Evolutionary conservation across 2,797 vertebrate species (phyloP), one percentile per base, ranked within the genome.

Genomic region (Salmo trutta): DNA sequence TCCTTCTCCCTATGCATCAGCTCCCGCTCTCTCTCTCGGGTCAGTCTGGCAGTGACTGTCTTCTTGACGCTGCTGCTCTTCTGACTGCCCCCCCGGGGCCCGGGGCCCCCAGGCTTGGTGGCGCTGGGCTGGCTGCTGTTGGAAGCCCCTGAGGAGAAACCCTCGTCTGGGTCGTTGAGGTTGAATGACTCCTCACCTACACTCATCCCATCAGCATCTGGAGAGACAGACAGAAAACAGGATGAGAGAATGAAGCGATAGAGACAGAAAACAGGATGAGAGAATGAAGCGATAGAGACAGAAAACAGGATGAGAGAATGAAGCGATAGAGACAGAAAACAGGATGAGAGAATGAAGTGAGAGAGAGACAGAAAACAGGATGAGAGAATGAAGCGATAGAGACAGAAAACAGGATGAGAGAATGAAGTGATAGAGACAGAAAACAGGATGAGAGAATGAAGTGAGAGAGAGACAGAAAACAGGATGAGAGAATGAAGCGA

Each of bases 91-190:
- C 90, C 95, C 65, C 70, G 91, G 71, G 88, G 88, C 53, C 89
- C 90, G 67, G 79, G 41, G 4, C 86, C 91, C 77, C 95, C 82
- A 0, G 75, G 79, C 75, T 92, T 97, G 90, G 94, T 94, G 81
- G 95, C 96, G 66, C 91, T 85, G 83, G 97, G 97, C 89, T 99
- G 98, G 90, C 96, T 98, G 94, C 96, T 98, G 92, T 97, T 97
- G 16, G 97, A 99, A 5, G 97, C 97, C 77, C 97, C 97, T 0
- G 98, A 99, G 74, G 98, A 99, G 94, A 99, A 99, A 62, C 98
- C 98, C 92, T 99, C 98, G 19, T 99, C 98, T 8, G 97, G 96
- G 91, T 99, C 98, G 69, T 98, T 98, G 73, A 96, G 82, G 86
- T 96, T 97, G 90, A 97, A 90, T 76, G 96, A 97, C 62, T 98